Percentiles rank a stretch among this genome's conserved stretches.
Conservation (phyloP, 2,113 vertebrate species). For the Mustela nigripes region DNA sequence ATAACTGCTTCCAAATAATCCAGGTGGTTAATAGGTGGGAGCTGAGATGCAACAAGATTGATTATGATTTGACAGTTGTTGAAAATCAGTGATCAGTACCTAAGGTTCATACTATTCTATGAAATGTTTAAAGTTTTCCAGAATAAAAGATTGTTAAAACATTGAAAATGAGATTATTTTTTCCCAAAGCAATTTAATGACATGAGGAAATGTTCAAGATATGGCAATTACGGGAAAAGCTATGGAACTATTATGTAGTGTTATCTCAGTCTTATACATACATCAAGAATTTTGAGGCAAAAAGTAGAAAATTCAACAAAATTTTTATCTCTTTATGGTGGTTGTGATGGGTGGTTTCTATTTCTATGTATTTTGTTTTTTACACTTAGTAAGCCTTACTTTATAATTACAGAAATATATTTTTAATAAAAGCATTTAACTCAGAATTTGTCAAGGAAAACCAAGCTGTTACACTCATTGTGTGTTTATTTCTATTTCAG, state of each 20-base stretch:
- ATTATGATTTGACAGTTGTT: not conserved
- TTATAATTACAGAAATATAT: slow-evolving; percentile 46
- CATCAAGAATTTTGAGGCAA: not conserved
- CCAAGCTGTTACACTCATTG: not conserved
- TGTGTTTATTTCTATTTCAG: slow-evolving; percentile 65
- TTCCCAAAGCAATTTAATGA: not conserved
- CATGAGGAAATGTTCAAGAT: not conserved
- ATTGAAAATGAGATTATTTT: not conserved
- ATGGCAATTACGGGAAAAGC: not conserved
- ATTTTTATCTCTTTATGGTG: not conserved
- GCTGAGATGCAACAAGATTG: not conserved
- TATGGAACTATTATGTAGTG: not conserved
- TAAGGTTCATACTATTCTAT: not conserved
- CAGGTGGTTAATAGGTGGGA: not conserved
- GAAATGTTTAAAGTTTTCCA: not conserved
- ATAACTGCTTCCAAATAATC: not conserved
- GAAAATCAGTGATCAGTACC: not conserved
- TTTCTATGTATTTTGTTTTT: slow-evolving; percentile 34
- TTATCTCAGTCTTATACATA: not conserved
- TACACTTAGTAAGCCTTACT: not conserved
- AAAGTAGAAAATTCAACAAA: not conserved
- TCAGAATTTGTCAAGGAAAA: slow-evolving; percentile 1
- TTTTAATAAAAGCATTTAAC: slow-evolving; percentile 16
- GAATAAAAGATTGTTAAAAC: not conserved
- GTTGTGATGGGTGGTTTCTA: not conserved